Base-by-base conservation (phyloP, 2,113 vertebrate genomes). In the Morone chrysops region DNA sequence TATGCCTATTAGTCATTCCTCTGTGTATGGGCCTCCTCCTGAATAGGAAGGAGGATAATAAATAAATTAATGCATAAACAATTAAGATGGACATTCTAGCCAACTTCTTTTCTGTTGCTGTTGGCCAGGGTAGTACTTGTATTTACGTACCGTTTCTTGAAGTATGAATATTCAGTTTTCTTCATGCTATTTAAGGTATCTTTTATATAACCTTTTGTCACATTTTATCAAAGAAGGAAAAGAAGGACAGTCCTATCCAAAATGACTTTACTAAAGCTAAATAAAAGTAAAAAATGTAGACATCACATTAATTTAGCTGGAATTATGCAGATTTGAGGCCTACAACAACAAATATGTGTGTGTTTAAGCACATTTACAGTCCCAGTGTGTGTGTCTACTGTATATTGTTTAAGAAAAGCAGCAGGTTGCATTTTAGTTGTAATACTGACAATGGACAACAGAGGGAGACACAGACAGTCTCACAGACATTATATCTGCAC, bases 191-290 rank as follows among this genome's bases (percentile, higher is more conserved):
- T 20, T 18, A 11, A 25, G 8, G 40, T 71, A 40, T 22, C 14
- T 6, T 17, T 16, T 18, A 2, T 71, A 8, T 54, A 38, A 41
- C 8, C n/a, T 25, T 43, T 20, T 38, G 25, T 36, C 40, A 31
- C 41, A 7, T 18, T 47, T 43, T 22, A 59, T 60, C 10, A 60
- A 60, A 60, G 60, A 72, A 72, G 59, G 60, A 72, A 72, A 72
- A 60, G 9, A 17, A 22, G 4, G 8, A 70, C 20, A 41, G 16
- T 20, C 20, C 10, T 6, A 4, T 57, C 40, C 8, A 22, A 41
- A 70, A 25, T 18, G 8, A 12, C 12, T 11, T 54, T 40, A 31
- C 31, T 56, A 0, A 53, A 69, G 25, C 11, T 14, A 31, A 31
- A 31, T 16, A 54, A 22, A 56, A n/a, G 53, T 22, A 1, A 31